Conservation (phyloP, 2,797 vertebrate species). For the Trachurus trachurus region DNA sequence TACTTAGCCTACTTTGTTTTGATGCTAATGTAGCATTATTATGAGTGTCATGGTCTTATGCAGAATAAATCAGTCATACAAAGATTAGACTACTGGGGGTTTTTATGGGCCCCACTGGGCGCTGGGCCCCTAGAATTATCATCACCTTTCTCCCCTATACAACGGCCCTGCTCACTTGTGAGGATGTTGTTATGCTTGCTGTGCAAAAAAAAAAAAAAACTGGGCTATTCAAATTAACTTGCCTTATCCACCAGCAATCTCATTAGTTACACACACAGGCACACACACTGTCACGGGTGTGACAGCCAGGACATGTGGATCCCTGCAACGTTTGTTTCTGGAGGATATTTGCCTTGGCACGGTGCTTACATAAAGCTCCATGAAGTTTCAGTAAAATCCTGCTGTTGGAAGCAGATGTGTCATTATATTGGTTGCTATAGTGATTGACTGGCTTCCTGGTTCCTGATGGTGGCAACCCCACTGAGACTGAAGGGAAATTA, state of each 20-base stretch:
- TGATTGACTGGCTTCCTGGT: constrained; percentile 15
- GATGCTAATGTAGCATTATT: too few species aligned
- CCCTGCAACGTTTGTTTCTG: constrained; percentile 10
- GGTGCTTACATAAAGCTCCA: neutral
- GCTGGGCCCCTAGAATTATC: too few species aligned
- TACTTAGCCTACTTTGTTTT: too few species aligned
- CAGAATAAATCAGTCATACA: too few species aligned
- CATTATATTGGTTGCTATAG: neutral
- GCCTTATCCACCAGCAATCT: constrained; percentile 9
- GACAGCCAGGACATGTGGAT: neutral
- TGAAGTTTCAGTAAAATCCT: neutral
- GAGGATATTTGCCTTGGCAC: neutral
- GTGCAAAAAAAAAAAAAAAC: too few species aligned
- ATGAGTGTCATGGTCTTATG: too few species aligned
- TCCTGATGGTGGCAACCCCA: neutral
- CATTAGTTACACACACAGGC: neutral
- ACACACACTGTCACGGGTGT: neutral
- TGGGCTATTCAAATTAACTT: neutral
- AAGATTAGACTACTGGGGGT: too few species aligned
- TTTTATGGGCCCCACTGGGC: too few species aligned
- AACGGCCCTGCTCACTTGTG: too few species aligned
- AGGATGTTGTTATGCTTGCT: too few species aligned
- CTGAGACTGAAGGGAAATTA: neutral
- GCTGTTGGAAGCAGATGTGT: neutral
- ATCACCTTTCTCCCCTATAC: too few species aligned